Evolutionary conservation across 2,797 vertebrate genomes (phyloP).

Genomic region (Scyliorhinus canicula): DNA sequence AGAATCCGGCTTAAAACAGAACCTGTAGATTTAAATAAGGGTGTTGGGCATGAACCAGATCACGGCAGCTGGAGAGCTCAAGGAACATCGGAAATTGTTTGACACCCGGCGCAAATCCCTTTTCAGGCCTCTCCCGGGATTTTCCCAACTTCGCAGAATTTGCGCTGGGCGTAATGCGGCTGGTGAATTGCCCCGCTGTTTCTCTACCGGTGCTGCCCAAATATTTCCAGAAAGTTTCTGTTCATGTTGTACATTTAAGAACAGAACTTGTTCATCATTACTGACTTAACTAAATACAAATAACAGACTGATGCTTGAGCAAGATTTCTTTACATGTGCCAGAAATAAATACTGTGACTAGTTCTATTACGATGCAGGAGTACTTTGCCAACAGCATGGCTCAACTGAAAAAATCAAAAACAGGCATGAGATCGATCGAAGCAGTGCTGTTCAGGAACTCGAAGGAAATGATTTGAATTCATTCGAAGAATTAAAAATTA

Average conservation of each 20-base stretch:
- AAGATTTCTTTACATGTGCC: background rate
- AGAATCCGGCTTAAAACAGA: too few species aligned
- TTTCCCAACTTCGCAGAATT: too few species aligned
- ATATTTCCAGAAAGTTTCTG: background rate
- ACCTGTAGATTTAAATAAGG: too few species aligned
- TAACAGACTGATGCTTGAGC: background rate
- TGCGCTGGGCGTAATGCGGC: too few species aligned
- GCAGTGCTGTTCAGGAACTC: background rate
- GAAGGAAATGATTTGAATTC: constrained; percentile 38
- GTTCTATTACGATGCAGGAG: constrained; percentile 77
- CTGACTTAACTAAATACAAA: background rate
- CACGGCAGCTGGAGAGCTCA: too few species aligned
- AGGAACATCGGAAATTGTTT: too few species aligned
- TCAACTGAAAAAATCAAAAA: constrained; percentile 56
- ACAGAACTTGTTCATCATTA: background rate
- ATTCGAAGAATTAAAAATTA: constrained; percentile 45
- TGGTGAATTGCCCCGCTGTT: too few species aligned
- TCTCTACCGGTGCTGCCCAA: background rate
- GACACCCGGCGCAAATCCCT: too few species aligned
- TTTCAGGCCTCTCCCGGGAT: too few species aligned
- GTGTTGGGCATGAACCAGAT: too few species aligned
- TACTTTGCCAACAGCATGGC: constrained; percentile 88
- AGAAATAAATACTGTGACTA: constrained; percentile 68
- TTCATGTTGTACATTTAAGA: background rate
- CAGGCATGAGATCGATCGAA: background rate